Evolutionary conservation across 2,113 vertebrate genomes (phyloP).

Genomic region (Calidris pygmaea): DNA sequence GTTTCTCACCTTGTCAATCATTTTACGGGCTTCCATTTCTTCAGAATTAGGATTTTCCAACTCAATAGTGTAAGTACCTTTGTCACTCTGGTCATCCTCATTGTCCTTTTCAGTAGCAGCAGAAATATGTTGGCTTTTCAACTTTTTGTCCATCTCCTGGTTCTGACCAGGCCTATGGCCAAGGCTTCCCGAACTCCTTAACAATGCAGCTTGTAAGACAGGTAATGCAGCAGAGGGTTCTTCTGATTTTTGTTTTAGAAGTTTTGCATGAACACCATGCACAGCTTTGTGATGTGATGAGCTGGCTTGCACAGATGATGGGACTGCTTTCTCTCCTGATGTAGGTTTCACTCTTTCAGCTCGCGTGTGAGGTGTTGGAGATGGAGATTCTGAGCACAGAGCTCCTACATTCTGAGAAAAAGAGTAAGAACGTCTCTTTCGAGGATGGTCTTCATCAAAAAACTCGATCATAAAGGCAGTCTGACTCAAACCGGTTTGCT

Average conservation of each 20-base stretch:
- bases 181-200: conserved; percentile 88
- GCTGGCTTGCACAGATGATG: conserved; percentile 77
- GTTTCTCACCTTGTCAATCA: conserved; percentile 93
- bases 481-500: conserved; percentile 75
- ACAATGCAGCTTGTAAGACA: conserved; percentile 75
- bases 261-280: conserved; percentile 81
- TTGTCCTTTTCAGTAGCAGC: conserved; percentile 78
- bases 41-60: conserved; percentile 92
- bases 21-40: conserved; percentile 91
- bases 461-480: conserved; percentile 94
- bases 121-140: conserved; percentile 69
- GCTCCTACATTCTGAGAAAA: conserved; percentile 88
- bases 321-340: conserved; percentile 76
- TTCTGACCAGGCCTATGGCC: conserved; percentile 85
- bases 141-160: conserved; percentile 78
- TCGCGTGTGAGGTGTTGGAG: conserved; percentile 82
- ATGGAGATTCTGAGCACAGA: conserved; percentile 80
- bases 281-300: conserved; percentile 73
- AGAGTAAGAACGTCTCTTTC: conserved; percentile 91
- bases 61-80: conserved; percentile 96
- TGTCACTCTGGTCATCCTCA: conserved; percentile 93
- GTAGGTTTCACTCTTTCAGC: conserved; percentile 76
- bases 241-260: conserved; percentile 92
- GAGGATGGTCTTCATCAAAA: conserved; percentile 90
- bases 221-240: conserved; percentile 80